Conservation (phyloP, 2,888 invertebrate genomes). For the Desoria tigrina region DNA sequence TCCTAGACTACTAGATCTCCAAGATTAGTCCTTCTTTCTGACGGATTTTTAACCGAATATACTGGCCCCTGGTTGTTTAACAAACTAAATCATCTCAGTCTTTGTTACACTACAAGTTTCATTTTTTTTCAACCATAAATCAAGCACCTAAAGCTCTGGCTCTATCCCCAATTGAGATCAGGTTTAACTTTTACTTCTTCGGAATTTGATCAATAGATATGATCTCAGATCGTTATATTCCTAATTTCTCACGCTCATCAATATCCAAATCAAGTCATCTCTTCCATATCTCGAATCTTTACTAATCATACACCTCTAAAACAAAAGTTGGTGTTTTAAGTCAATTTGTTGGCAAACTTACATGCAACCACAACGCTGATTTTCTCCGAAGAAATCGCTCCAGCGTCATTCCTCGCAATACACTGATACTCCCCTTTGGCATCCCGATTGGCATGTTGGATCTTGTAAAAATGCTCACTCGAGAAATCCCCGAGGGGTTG, state of each 20-base stretch:
- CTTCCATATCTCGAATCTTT: too few relatives aligned
- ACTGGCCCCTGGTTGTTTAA: conserved; percentile 62
- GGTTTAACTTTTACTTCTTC: not conserved
- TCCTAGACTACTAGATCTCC: too few relatives aligned
- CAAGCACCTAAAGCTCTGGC: too few relatives aligned
- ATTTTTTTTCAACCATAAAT: too few relatives aligned
- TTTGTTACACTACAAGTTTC: too few relatives aligned
- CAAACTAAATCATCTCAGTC: too few relatives aligned
- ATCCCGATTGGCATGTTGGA: conserved; percentile 74
- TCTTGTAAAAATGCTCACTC: conserved; percentile 79
- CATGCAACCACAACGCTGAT: conserved; percentile 87
- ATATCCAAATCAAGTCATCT: not conserved
- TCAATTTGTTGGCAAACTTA: too few relatives aligned
- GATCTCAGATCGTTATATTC: too few relatives aligned
- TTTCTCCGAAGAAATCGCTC: conserved; percentile 88
- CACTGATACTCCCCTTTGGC: conserved; percentile 92
- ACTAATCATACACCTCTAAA: not conserved
- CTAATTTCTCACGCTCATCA: not conserved
- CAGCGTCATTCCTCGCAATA: conserved; percentile 85
- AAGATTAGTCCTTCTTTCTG: too few relatives aligned
- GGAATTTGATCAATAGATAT: too few relatives aligned
- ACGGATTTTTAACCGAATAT: too few relatives aligned
- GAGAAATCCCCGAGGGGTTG: conserved; percentile 75
- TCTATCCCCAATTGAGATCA: not conserved
- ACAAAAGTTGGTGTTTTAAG: too few relatives aligned